Percentiles rank a stretch among this genome's conserved stretches.
Evolutionary conservation across 1,140 invertebrate species (phyloP).

Genomic region (Metaphire vulgaris): DNA sequence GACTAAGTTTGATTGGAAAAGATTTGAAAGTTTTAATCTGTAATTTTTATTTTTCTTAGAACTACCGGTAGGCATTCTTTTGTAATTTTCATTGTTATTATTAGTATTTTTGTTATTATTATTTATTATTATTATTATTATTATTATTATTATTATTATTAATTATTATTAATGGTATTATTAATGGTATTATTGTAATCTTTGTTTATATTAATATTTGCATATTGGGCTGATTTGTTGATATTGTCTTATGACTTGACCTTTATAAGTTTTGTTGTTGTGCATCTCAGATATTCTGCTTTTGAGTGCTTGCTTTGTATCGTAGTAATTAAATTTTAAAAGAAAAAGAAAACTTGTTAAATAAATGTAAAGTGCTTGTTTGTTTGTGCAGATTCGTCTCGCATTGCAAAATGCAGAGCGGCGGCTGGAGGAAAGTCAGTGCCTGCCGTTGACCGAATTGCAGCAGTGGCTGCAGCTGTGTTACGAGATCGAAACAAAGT

Average conservation of each 20-base stretch:
- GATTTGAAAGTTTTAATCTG: not conserved
- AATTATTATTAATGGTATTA: not conserved
- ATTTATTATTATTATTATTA: not conserved
- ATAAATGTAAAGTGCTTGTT: not conserved
- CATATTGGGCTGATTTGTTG: too few relatives aligned
- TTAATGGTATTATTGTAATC: not conserved
- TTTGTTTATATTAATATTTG: too few relatives aligned
- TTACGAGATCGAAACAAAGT: constrained; percentile 83
- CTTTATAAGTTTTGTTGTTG: too few relatives aligned
- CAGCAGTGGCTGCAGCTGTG: constrained; percentile 90
- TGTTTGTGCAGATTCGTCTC: constrained; percentile 52
- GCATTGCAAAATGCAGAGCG: constrained; percentile 78
- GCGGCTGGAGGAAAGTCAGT: constrained; percentile 65
- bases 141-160: not conserved
- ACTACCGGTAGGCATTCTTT: not conserved
- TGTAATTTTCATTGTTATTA: too few relatives aligned
- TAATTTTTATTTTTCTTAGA: not conserved
- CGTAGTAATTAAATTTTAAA: too few relatives aligned
- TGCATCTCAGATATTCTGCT: too few relatives aligned
- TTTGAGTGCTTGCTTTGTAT: too few relatives aligned
- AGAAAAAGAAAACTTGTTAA: too few relatives aligned
- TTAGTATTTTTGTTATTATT: too few relatives aligned
- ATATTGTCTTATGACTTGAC: too few relatives aligned
- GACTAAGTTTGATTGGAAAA: not conserved
- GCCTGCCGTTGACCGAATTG: constrained; percentile 68